Conservation (phyloP, 2,113 vertebrate species). For the Thermophis baileyi region DNA sequence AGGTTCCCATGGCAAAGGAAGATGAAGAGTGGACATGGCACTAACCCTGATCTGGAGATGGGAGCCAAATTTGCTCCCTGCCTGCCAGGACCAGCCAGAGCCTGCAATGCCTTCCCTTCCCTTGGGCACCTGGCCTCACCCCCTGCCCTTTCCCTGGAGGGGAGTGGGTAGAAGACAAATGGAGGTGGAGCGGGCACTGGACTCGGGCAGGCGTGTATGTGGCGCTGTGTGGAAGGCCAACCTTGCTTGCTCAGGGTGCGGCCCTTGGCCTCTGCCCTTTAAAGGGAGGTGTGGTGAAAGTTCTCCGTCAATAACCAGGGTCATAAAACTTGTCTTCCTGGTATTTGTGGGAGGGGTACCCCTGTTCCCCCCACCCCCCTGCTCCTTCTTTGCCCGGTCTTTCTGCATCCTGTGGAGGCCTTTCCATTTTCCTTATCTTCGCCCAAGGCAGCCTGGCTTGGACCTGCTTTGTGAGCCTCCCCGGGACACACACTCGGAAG, state of each 20-base stretch:
- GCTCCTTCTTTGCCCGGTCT: neutral
- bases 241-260: neutral
- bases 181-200: neutral
- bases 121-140: neutral
- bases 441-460: neutral
- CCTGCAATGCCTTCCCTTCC: neutral
- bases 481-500: neutral
- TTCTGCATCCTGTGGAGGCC: neutral
- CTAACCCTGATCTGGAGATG: neutral
- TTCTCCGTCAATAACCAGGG: neutral
- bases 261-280: neutral
- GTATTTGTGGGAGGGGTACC: neutral
- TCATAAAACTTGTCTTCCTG: neutral
- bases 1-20: neutral
- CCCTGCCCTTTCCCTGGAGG: neutral
- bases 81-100: neutral
- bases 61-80: neutral
- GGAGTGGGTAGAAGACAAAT: no score
- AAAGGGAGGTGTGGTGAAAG: neutral
- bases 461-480: neutral
- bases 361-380: no score
- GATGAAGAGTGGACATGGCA: neutral
- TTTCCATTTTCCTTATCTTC: neutral
- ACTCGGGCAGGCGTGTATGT: rapidly evolving
- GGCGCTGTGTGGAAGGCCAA: no score